Evolutionary conservation across 2,888 invertebrate genomes (phyloP), one percentile per base, ranked within the genome.

Genomic region (Dryadula phaetusa): DNA sequence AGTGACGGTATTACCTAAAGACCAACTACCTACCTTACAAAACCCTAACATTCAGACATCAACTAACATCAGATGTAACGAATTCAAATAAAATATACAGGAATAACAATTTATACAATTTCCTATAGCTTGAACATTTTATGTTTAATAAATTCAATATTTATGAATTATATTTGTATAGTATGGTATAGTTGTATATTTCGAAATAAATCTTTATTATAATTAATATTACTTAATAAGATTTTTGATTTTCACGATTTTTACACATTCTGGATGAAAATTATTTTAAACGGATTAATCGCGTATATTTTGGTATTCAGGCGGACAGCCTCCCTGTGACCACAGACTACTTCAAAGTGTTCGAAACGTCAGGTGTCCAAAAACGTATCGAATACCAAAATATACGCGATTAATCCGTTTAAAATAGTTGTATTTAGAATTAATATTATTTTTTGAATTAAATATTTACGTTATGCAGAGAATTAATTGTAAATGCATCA

Each of bases 51-150:
- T 37, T 52, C 14, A 72, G 56, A 61, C 64, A 46, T 40, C 66
- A 69, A 69, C 70, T 69, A 67, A 62, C 14, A 56, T 70, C 63
- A 66, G 58, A 66, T 20, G 56, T 22, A 66, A 68, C 70, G 49
- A 42, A 62, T 56, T 66, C 53, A 62, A 54, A 62, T 71, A 61
- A 67, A 61, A 69, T 58, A 49, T 66, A 49, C 18, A 67, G 34
- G 18, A 34, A 42, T 58, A 58, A 67, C 63, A 49, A 53, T 47
- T 32, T 54, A 28, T 28, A 52, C 22, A 25, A 44, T 25, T 32
- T 28, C 10, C 40, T 47, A 28, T 37, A 7, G 37, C 7, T 44
- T 12, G 18, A 58, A 42, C 20, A 22, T 25, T 46, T 62, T 32
- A 60, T 14, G 32, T 46, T 44, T 60, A 60, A 32, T 60, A 60